Evolutionary conservation across 2,888 invertebrate species (phyloP).

Genomic region (Julus scandinavius): DNA sequence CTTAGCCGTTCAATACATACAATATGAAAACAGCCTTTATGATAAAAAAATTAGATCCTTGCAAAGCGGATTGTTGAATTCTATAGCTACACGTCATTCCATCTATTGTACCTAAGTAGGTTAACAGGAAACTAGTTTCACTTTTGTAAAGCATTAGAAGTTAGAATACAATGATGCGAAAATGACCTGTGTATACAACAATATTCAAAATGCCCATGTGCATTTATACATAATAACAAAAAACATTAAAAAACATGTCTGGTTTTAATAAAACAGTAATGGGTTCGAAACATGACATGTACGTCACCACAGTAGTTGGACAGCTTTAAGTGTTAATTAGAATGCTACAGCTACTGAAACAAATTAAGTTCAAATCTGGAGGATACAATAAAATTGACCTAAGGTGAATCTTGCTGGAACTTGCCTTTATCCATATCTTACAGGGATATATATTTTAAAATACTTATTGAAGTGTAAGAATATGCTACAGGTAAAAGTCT

Average conservation of each 20-base stretch:
- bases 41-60: neutral
- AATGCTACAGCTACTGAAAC: too few relatives aligned
- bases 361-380: too few relatives aligned
- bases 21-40: neutral
- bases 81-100: neutral
- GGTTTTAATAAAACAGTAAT: neutral
- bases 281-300: neutral
- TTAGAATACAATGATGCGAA: neutral
- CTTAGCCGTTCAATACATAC: neutral
- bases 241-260: neutral
- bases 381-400: too few relatives aligned
- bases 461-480: too few relatives aligned
- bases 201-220: neutral
- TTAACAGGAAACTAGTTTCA: slow-evolving; percentile 41
- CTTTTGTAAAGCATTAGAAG: neutral
- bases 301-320: neutral
- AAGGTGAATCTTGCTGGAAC: too few relatives aligned
- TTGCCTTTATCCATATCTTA: too few relatives aligned
- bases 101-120: slow-evolving; percentile 17
- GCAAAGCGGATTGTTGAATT: neutral
- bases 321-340: too few relatives aligned
- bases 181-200: neutral
- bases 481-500: too few relatives aligned
- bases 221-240: neutral
- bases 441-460: too few relatives aligned